Base-by-base conservation (phyloP, 2,113 vertebrate species). In the Cryptotis parvus region DNA sequence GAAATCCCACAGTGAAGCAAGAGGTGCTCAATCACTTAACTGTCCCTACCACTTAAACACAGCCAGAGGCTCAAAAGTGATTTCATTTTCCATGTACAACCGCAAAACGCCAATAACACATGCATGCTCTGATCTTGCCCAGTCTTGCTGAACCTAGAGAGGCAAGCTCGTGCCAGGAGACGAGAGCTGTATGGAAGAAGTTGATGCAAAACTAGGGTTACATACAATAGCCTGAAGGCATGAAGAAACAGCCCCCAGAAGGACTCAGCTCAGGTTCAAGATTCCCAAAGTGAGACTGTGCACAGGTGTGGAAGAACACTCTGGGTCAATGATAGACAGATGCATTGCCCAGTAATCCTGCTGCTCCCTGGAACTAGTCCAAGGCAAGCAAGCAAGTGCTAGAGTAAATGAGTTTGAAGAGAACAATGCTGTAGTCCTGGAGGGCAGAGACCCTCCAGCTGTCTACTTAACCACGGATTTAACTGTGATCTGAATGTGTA, bases 341-440 rank as follows among this genome's bases (percentile, higher is more conserved):
- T 1, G 5, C 27, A 1, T 4, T 35, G 39, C 78, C 61, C 37
- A 4, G 4, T 27, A 33, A 45, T 9, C 9, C 16, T 75, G 27
- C 39, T 87, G 77, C 89, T 74, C 65, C 69, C 20, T 29, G 35
- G 49, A 79, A 94, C 79, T 29, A 31, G 20, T 79, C 58, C 74
- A 75, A 87, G 9, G n/a, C n/a, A n/a, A n/a, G 35, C 29, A 37
- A 33, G 69, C 9, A 89, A 91, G 35, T 31, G 6, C 45, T 14
- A 35, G 37, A 26, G 35, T 33, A 65, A 84, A 49, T 10, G 24
- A 72, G 11, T 76, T 39, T 69, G 39, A 9, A 61, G 61, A 94
- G 49, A 72, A 41, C 20, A 63, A n/a, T 22, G 16, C 7, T 27
- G 58, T 63, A 20, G 18, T 24, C 58, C 58, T 7, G 18, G 58